Conservation (phyloP, 2,888 invertebrate genomes). For the Itoplectis maculator region DNA sequence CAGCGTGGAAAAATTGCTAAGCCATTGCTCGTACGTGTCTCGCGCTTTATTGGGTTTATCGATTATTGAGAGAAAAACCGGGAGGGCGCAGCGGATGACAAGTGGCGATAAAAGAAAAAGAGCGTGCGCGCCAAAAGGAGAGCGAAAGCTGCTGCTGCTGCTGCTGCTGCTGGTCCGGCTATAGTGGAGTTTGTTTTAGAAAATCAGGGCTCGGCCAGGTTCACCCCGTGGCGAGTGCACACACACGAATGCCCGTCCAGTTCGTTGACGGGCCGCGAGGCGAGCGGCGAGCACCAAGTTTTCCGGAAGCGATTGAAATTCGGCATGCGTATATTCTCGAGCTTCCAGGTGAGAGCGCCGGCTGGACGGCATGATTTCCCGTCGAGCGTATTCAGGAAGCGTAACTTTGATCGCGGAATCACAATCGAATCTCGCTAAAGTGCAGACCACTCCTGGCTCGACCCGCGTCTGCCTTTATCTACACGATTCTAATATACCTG, state of each 20-base stretch:
- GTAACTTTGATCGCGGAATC: slow-evolving; percentile 68
- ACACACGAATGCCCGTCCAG: slow-evolving; percentile 38
- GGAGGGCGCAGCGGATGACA: slow-evolving; percentile 35
- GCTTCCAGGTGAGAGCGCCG: slow-evolving; percentile 68
- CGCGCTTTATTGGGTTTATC: slow-evolving; percentile 49
- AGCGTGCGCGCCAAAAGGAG: slow-evolving; percentile 4
- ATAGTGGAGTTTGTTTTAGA: slow-evolving; percentile 61
- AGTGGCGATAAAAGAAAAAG: slow-evolving; percentile 27
- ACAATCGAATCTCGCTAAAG: slow-evolving; percentile 68
- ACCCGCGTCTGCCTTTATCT: slow-evolving; percentile 12
- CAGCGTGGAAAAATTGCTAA: neutral
- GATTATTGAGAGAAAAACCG: slow-evolving; percentile 64
- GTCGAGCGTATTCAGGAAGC: slow-evolving; percentile 65
- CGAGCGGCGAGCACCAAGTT: slow-evolving; percentile 28
- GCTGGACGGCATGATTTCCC: slow-evolving; percentile 64
- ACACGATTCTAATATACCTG: slow-evolving; percentile 53
- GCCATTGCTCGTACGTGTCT: slow-evolving; percentile 64
- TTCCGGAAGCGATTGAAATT: slow-evolving; percentile 72
- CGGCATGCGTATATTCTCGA: slow-evolving; percentile 72
- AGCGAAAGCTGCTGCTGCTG: slow-evolving; percentile 41
- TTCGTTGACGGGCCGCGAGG: slow-evolving; percentile 21
- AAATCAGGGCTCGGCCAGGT: slow-evolving; percentile 58
- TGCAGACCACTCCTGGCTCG: slow-evolving; percentile 61
- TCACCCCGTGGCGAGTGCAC: slow-evolving; percentile 7
- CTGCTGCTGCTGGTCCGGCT: slow-evolving; percentile 47